Base-by-base conservation (phyloP, 2,888 invertebrate genomes). In the Salpingus planirostris region DNA sequence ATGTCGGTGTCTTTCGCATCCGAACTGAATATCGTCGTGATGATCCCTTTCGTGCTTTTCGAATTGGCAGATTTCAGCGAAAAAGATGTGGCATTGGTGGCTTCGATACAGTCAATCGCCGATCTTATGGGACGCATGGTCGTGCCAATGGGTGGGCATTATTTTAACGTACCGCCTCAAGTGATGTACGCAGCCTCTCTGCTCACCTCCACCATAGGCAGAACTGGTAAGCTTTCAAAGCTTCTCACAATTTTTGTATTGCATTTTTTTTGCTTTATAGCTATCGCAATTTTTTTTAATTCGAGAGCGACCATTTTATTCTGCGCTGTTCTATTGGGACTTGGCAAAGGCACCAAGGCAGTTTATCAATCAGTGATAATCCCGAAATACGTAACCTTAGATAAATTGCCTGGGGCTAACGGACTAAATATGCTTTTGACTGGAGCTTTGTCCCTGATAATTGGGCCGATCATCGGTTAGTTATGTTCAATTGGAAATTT, bases 1-100 rank as follows among this genome's bases (percentile, higher is more conserved):
- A 54, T 66, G 52, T 61, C 65, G n/a, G 41, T 69, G 11, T 66
- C 62, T 13, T 68, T 65, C 34, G 67, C 66, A 11, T 60, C 69
- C 2, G 69, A 69, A 43, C 50, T 66, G 2, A 69, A 69, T 46
- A 65, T 67, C 24, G 59, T 66, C 30, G 41, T 67, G 10, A 66
- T 68, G 62, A 60, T 62, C 21, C 67, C 68, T 13, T 67, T 69
- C 35, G 61, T 69, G 13, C 46, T 69, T 11, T 46, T 57, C 2
- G 59, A 61, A 37, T 48, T 68, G 13, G 55, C 63, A 1, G 43
- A 48, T 1, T 60, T 67, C 25, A 42, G 47, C 2, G 47, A 51
- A 26, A 38, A 48, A 1, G 54, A 60, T 11, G 53, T 67, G 2
- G 67, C 66, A 0, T 54, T 50, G 3, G 53, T 62, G 5, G 55